Percentiles rank a stretch among this genome's conserved stretches.
Evolutionary conservation across 92 coral and sea anemone species (phyloP).

Genomic region (Actinernus sp.): DNA sequence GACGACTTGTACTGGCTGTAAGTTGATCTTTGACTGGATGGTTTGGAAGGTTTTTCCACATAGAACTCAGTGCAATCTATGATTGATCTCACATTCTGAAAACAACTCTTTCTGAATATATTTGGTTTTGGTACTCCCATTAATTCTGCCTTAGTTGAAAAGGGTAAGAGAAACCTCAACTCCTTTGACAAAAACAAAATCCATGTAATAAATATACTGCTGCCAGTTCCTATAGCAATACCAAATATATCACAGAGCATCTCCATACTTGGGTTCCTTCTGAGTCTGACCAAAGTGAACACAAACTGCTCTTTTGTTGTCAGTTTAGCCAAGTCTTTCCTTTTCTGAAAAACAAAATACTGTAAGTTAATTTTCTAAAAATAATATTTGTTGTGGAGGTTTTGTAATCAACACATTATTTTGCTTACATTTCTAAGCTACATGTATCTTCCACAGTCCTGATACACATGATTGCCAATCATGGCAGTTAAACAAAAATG

Average conservation of each 20-base stretch:
- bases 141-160: slow-evolving; percentile 37
- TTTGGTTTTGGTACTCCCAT: slow-evolving; percentile 24
- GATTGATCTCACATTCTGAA: slow-evolving; percentile 51
- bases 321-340: slow-evolving; percentile 50
- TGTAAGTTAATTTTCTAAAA: slow-evolving; percentile 20
- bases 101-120: slow-evolving; percentile 13
- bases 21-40: slow-evolving; percentile 64
- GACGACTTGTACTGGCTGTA: slow-evolving; percentile 65
- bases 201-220: slow-evolving; percentile 65
- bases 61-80: slow-evolving; percentile 66
- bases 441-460: no score
- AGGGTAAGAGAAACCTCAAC: slow-evolving; percentile 45
- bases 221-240: slow-evolving; percentile 51
- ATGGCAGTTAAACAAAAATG: no score
- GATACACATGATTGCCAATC: no score
- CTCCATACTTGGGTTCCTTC: slow-evolving; percentile 65
- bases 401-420: neutral
- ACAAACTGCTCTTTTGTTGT: slow-evolving; percentile 74
- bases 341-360: slow-evolving; percentile 55
- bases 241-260: slow-evolving; percentile 72
- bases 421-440: no score
- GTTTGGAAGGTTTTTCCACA: slow-evolving; percentile 50
- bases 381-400: no score
- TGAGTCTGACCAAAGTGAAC: slow-evolving; percentile 68
- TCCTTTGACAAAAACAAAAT: slow-evolving; percentile 41